A percentile compares a stretch with the other conserved stretches of the same genome.
phyloP scores from a whole-genome alignment of 2,888 invertebrate species.

The Ceramica pisi region DNA sequence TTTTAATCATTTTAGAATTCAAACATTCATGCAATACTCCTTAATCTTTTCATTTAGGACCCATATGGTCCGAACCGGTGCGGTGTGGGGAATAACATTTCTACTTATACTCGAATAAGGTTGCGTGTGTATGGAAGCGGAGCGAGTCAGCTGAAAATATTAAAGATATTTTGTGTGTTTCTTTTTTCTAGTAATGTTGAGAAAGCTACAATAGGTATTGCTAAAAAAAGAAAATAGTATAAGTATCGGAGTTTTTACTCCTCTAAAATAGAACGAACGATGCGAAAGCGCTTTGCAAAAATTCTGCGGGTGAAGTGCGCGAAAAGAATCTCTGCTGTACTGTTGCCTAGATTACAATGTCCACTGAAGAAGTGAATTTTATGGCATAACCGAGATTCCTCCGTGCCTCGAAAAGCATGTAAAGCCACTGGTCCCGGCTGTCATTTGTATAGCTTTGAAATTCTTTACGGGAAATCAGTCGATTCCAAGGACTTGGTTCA shows the following conservation, averaged over 20 bases:
- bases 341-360: not conserved
- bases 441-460: too few species aligned
- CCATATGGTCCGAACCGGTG: slow-evolving; percentile 39
- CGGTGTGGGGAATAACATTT: slow-evolving; percentile 70
- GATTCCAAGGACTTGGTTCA: too few species aligned
- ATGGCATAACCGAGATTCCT: too few species aligned
- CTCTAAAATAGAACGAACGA: not conserved
- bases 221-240: too few species aligned
- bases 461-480: too few species aligned
- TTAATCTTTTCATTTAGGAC: slow-evolving; percentile 85
- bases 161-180: too few species aligned
- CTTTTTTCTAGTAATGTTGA: too few species aligned
- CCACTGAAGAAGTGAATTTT: not conserved
- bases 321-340: not conserved
- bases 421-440: too few species aligned
- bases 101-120: slow-evolving; percentile 20
- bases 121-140: not conserved
- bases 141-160: not conserved
- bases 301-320: not conserved
- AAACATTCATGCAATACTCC: slow-evolving; percentile 75
- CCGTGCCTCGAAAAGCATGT: too few species aligned
- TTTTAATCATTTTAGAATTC: slow-evolving; percentile 76
- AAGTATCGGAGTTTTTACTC: not conserved
- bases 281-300: not conserved
- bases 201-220: too few species aligned